Conservation (phyloP, 2,113 vertebrate genomes). For the Eptatretus burgeri region DNA sequence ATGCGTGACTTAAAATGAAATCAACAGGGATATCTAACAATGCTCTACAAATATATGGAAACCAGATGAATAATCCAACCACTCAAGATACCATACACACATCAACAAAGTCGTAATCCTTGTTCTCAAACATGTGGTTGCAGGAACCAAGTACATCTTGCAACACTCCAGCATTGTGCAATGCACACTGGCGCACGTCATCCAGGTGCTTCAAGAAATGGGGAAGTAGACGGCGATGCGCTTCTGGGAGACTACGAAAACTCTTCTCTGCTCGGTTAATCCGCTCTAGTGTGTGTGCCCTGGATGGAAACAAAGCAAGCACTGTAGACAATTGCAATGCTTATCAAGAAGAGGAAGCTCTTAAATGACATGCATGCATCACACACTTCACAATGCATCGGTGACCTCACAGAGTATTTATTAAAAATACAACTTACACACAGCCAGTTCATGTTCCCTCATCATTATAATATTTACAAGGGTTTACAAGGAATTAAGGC, state of each 20-base stretch:
- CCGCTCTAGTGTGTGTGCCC: neutral
- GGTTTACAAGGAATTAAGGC: no score
- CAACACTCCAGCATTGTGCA: neutral
- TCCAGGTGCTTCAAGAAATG: neutral
- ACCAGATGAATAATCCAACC: no score
- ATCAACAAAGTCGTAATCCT: neutral
- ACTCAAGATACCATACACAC: neutral
- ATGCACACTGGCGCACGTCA: neutral
- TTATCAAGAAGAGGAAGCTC: no score
- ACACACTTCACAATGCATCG: no score
- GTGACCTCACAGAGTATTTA: no score
- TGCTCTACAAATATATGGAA: no score
- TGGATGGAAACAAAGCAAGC: neutral
- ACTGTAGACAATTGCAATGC: neutral
- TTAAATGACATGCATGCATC: no score
- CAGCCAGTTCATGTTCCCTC: no score
- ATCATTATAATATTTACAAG: no score
- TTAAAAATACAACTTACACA: no score
- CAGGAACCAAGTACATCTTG: neutral
- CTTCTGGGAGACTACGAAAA: neutral
- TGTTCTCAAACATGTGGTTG: conserved; percentile 5
- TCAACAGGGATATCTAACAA: no score
- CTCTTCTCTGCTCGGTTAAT: neutral
- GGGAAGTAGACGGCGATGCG: conserved; percentile 5
- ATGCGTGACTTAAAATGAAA: no score